phyloP scores from a whole-genome alignment of 2,113 vertebrate genomes.

The Rallus limicola region DNA sequence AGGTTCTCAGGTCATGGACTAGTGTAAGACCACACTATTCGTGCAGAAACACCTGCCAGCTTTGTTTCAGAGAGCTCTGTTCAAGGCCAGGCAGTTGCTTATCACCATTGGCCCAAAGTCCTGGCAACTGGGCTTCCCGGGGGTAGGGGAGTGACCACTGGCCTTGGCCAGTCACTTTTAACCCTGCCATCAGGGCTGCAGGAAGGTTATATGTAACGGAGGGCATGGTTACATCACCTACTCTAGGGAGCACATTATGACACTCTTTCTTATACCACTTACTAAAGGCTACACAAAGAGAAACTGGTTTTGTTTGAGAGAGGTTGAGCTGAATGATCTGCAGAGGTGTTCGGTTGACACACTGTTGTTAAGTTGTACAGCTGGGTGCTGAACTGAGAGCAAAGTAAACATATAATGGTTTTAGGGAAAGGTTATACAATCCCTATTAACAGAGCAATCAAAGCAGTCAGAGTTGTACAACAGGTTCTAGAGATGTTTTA shows the following conservation, averaged over 20 bases:
- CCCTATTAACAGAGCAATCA: neutral
- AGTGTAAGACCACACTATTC: neutral
- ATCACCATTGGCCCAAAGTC: neutral
- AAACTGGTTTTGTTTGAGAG: neutral
- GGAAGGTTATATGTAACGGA: neutral
- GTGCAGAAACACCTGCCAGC: fast-evolving
- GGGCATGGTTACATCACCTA: neutral
- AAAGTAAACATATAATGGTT: neutral
- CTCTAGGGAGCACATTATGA: fast-evolving
- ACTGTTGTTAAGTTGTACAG: neutral
- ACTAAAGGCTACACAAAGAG: neutral
- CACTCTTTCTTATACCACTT: neutral
- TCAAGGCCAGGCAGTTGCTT: neutral
- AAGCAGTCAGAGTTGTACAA: neutral
- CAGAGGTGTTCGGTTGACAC: neutral
- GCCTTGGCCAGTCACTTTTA: neutral
- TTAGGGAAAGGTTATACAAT: neutral
- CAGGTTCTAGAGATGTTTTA: neutral
- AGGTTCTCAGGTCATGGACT: neutral
- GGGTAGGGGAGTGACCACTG: neutral
- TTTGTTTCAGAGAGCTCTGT: neutral
- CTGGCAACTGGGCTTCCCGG: neutral
- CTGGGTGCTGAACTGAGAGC: neutral
- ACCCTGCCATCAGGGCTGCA: neutral
- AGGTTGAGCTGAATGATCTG: neutral